Percentiles rank a stretch among this genome's conserved stretches.
Conservation (phyloP, 2,113 vertebrate genomes). For the Junco hyemalis region DNA sequence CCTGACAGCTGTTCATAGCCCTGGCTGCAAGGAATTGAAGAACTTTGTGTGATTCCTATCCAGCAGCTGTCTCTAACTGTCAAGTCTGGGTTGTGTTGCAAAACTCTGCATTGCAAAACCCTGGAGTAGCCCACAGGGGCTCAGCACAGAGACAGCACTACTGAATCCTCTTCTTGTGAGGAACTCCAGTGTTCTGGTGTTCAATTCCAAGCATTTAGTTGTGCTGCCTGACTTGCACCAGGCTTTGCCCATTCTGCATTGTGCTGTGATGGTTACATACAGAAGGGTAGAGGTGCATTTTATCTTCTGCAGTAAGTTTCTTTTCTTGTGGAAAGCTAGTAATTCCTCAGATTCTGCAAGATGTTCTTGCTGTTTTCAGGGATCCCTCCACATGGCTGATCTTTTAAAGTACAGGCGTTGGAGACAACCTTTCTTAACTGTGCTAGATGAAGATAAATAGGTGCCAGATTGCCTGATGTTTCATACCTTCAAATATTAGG, state of each 20-base stretch:
- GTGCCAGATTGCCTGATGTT: neutral
- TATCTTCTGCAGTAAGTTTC: neutral
- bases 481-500: neutral
- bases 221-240: neutral
- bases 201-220: neutral
- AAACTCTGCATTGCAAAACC: neutral
- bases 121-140: neutral
- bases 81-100: neutral
- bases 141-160: neutral
- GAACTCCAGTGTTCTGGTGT: neutral
- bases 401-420: neutral
- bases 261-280: neutral
- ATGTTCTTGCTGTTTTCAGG: neutral
- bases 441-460: neutral
- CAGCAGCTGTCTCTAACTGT: neutral
- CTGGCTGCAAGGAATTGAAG: neutral
- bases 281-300: neutral
- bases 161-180: neutral
- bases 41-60: neutral
- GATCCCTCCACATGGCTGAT: neutral
- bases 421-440: neutral
- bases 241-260: neutral
- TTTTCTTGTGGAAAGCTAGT: neutral
- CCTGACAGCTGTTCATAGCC: neutral
- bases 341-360: neutral